phyloP scores from a whole-genome alignment of 1,140 invertebrate genomes.

The Ips nitidus region DNA sequence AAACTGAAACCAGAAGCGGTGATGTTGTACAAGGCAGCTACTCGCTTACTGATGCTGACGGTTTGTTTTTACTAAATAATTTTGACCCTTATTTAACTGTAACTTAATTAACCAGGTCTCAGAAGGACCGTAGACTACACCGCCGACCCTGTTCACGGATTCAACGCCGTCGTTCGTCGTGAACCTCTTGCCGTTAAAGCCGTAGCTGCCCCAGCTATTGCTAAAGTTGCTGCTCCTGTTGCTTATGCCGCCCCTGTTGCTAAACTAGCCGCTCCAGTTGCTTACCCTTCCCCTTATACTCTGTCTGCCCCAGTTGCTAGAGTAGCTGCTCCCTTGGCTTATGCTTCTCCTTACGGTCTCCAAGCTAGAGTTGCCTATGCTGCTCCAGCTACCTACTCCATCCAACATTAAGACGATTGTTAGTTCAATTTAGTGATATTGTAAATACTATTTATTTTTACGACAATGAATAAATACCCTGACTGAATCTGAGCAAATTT shows the following conservation, averaged over 20 bases:
- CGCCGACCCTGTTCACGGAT: conserved; percentile 59
- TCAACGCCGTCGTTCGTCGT: conserved; percentile 58
- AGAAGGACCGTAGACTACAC: conserved; percentile 67
- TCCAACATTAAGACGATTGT: conserved; percentile 9
- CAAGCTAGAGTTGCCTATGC: conserved; percentile 27
- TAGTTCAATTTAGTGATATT: conserved; percentile 3
- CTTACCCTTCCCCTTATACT: conserved; percentile 24
- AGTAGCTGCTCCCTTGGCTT: conserved; percentile 29
- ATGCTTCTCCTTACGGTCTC: conserved; percentile 15
- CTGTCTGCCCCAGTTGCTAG: conserved; percentile 27
- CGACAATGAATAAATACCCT: too few species aligned
- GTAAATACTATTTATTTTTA: conserved; percentile 1
- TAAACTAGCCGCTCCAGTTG: conserved; percentile 27
- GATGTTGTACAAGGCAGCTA: conserved; percentile 68
- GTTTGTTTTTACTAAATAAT: conserved; percentile 45
- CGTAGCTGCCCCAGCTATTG: conserved; percentile 42
- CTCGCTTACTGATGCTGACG: conserved; percentile 65
- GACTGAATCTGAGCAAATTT: too few species aligned
- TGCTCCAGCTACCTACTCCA: conserved; percentile 11
- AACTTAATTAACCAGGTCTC: conserved; percentile 48
- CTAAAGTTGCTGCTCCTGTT: conserved; percentile 45
- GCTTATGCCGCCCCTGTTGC: conserved; percentile 47
- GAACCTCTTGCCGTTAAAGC: conserved; percentile 52
- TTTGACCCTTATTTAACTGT: conserved; percentile 56
- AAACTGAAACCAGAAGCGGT: conserved; percentile 58